A percentile compares a stretch with the other conserved stretches of the same genome.
These are phyloP conservation scores for Anguilla pacifica DNA, from an alignment of 2,797 vertebrate genomes.

Conservation along the genomic window DNA sequence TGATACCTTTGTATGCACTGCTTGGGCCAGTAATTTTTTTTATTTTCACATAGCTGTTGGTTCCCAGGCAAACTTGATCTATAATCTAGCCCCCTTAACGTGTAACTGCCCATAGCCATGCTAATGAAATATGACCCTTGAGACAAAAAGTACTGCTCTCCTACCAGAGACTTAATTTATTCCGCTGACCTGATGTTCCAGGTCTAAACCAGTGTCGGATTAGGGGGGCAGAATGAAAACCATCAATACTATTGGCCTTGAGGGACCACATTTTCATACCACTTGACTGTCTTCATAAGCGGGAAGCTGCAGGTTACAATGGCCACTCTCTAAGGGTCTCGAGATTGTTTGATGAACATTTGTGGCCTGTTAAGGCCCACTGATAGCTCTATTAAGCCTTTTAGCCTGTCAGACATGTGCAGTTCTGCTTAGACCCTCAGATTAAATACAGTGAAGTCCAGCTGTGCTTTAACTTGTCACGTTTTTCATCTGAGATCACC, in stretches of 20 bases:
- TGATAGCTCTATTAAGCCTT: neutral
- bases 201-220: too few relatives aligned
- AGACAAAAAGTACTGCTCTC: too few relatives aligned
- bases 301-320: neutral
- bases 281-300: neutral
- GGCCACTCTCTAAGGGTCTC: neutral
- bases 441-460: neutral
- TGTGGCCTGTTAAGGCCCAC: neutral
- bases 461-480: neutral
- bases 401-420: neutral
- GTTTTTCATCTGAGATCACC: too few relatives aligned
- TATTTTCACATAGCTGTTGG: neutral
- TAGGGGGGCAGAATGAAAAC: too few relatives aligned
- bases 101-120: neutral
- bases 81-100: neutral
- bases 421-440: neutral
- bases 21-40: neutral
- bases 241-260: too few relatives aligned
- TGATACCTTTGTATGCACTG: neutral
- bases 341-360: neutral
- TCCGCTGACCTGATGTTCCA: too few relatives aligned
- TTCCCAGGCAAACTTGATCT: neutral
- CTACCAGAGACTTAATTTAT: too few relatives aligned
- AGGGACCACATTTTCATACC: too few relatives aligned
- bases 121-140: too few relatives aligned